phyloP scores from a whole-genome alignment of 1,140 invertebrate species.

The Lepidurus apus region DNA sequence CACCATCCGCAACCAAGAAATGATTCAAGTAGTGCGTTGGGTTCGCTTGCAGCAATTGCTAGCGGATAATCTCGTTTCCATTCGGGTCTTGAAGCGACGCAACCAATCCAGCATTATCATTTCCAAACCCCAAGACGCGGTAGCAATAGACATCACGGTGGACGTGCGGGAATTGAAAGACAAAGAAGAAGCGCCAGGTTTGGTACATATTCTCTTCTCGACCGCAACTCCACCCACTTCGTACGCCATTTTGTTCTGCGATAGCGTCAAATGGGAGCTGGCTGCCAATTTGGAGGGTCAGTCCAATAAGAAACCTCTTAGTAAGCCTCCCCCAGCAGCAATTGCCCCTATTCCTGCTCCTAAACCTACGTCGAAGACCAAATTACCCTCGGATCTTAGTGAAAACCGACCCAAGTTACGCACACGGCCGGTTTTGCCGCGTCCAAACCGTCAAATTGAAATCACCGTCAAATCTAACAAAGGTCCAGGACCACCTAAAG shows the following conservation, averaged over 20 bases:
- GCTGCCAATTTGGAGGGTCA: neutral
- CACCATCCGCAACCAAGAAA: slow-evolving; percentile 22
- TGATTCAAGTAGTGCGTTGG: slow-evolving; percentile 23
- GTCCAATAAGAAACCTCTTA: neutral
- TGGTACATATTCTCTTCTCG: slow-evolving; percentile 20
- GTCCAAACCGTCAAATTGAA: too few relatives aligned
- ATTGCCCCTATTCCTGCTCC: neutral
- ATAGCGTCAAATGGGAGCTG: slow-evolving; percentile 29
- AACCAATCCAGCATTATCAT: slow-evolving; percentile 10
- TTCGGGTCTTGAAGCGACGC: slow-evolving; percentile 25
- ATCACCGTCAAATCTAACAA: too few relatives aligned
- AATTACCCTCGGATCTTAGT: too few relatives aligned
- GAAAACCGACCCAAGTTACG: too few relatives aligned
- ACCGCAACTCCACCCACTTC: neutral
- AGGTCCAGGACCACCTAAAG: neutral
- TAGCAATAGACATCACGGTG: slow-evolving; percentile 23
- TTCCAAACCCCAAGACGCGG: slow-evolving; percentile 5
- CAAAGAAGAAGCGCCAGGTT: slow-evolving; percentile 16
- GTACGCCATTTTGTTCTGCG: slow-evolving; percentile 27
- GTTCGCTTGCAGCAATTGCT: slow-evolving; percentile 20
- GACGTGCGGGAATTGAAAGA: slow-evolving; percentile 23
- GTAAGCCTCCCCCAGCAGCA: neutral
- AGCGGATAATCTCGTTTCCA: neutral
- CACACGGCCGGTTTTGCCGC: too few relatives aligned
- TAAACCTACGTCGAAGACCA: neutral